Conservation (phyloP, 2,888 invertebrate species). For the Peribatodes rhomboidaria region DNA sequence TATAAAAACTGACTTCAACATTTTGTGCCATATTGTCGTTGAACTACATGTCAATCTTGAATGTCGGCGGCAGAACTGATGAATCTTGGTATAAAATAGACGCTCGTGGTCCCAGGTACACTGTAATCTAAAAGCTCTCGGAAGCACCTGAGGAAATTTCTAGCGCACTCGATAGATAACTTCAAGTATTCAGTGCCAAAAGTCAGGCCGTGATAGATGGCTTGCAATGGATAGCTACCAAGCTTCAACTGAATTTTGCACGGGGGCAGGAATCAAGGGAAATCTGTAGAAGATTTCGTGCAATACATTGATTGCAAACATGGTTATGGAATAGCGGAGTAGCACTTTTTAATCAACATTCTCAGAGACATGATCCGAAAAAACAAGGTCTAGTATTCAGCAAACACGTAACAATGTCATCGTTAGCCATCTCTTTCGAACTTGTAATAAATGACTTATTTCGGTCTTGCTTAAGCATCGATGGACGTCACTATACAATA, state of each 20-base stretch:
- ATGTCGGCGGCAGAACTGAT: neutral
- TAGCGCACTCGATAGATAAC: conserved; percentile 20
- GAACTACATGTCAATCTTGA: neutral
- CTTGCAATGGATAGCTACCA: neutral
- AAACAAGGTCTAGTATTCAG: too few relatives aligned
- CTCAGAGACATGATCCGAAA: too few relatives aligned
- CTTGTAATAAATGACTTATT: too few relatives aligned
- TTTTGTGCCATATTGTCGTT: neutral
- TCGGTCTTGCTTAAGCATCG: too few relatives aligned
- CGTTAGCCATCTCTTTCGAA: too few relatives aligned
- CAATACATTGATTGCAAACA: too few relatives aligned
- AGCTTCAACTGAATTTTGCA: neutral
- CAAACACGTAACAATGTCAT: too few relatives aligned
- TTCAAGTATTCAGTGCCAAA: conserved; percentile 1
- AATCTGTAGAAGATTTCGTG: neutral
- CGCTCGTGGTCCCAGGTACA: neutral
- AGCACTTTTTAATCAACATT: too few relatives aligned
- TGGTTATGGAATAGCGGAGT: too few relatives aligned
- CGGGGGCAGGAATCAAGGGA: neutral
- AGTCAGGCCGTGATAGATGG: conserved; percentile 14
- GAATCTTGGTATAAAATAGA: neutral
- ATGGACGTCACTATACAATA: too few relatives aligned
- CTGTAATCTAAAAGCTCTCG: conserved; percentile 5
- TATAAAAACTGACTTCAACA: neutral
- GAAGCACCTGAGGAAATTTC: conserved; percentile 22